Conservation (phyloP, 2,888 invertebrate genomes). For the Eupeodes luniger region DNA sequence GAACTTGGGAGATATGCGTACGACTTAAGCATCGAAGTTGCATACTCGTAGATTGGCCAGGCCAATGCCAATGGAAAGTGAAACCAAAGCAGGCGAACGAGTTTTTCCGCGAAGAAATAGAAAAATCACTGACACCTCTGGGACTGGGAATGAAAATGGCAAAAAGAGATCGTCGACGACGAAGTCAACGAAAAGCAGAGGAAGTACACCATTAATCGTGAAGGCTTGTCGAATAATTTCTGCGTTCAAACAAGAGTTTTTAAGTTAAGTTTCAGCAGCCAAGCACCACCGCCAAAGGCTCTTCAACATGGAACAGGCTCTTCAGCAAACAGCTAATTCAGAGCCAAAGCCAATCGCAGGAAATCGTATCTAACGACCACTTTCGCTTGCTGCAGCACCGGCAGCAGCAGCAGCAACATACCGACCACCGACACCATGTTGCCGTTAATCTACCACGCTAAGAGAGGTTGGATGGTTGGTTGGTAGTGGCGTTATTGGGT, state of each 20-base stretch:
- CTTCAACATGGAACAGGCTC: conserved; percentile 38
- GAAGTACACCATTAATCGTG: conserved; percentile 55
- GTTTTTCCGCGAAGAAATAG: conserved; percentile 36
- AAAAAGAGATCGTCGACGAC: too few species aligned
- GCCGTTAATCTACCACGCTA: neutral
- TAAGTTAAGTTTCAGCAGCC: neutral
- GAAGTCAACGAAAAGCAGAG: neutral
- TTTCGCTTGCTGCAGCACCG: conserved; percentile 50
- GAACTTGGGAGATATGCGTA: conserved; percentile 57
- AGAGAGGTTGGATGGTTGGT: neutral
- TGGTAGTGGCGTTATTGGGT: conserved; percentile 26
- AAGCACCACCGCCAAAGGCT: conserved; percentile 34
- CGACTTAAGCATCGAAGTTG: neutral
- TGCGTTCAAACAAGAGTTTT: conserved; percentile 3
- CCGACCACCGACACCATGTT: neutral
- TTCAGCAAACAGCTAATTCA: conserved; percentile 1
- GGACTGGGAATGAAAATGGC: conserved; percentile 35
- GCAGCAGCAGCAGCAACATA: neutral
- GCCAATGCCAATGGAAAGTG: conserved; percentile 71
- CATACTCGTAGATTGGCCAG: conserved; percentile 11
- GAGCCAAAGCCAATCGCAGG: conserved; percentile 28
- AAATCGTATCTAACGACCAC: conserved; percentile 58
- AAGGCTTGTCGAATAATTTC: conserved; percentile 64
- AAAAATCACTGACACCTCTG: conserved; percentile 29
- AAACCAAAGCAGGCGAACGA: conserved; percentile 64